Evolutionary conservation across 1,140 invertebrate genomes (phyloP), one percentile per base, ranked within the genome.

Genomic region (Aplysia californica): DNA sequence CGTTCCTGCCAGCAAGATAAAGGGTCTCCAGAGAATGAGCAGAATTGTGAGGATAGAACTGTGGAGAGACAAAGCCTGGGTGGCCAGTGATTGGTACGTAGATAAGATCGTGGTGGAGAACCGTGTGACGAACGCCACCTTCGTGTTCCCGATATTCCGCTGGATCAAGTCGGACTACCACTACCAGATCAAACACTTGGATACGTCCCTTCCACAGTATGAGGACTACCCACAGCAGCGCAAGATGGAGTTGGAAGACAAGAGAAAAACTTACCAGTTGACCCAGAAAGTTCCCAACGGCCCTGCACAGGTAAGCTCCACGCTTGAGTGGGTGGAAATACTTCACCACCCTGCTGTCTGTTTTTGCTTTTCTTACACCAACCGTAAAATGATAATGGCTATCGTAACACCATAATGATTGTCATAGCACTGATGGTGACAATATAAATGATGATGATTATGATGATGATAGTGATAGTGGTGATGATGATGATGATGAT

Each of bases 171-270:
- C 84, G 18, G 78, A 89, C 55, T 84, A 82, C 33, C 86, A 86
- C 36, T 91, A 92, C 77, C 74, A 86, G 20, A 87, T 91, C 41
- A 72, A 82, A 33, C 85, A 89, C 73, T 84, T 90, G 70, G 91
- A 91, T 79, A 90, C 88, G 35, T 86, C 87, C 33, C 80, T 91
- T 26, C 91, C 91, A 0, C 90, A 91, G 80, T 77, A 81, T 39
- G 90, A 91, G 77, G 81, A 85, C 23, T 78, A 89, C 72, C 68
- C 18, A 10, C 85, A 89, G 5, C 86, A 89, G 74, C 80, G 91
- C 39, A 56, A 81, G 18, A 80, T 84, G 75, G 91, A 91, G 71
- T 69, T 91, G 23, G 76, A 83, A 33, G 84, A 87, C 31, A 91
- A 90, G 78, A 78, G 82, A 39, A 70, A 85, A 31, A 29, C 84